Base-by-base conservation (phyloP, 2,888 invertebrate species). In the Tanypteryx hageni region DNA sequence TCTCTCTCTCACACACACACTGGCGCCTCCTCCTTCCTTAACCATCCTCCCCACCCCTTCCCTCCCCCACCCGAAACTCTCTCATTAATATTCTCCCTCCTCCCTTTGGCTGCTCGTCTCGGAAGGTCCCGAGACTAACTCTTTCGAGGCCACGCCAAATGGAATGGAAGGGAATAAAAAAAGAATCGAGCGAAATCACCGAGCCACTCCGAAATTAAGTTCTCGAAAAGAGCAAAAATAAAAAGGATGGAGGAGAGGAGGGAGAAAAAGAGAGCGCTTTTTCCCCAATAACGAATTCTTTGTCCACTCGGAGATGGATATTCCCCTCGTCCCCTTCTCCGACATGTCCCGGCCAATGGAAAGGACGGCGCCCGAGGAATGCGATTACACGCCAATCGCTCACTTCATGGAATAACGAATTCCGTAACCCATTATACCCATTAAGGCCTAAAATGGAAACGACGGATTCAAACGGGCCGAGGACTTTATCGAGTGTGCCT, bases 251-350 rank as follows among this genome's bases (percentile, higher is more conserved):
- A 7, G 82, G 3, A 11, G n/a, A n/a, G n/a, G 5, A 16, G 14
- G 14, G 13, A 18, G 13, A 27, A 14, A 61, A 86, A 89, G 64
- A 31, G 89, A n/a, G 18, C 4, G 18, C 44, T 89, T 68, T 89
- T 89, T 89, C 89, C 44, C 64, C 68, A 89, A 89, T 89, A 89
- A 89, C 89, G 89, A 31, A 68, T 89, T 89, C 89, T 89, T 89
- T 89, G 89, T 89, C 86, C 61, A 44, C 59, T 61, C 59, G 86
- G 31, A 18, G 68, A 68, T 27, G 18, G 14, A n/a, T n/a, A n/a
- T n/a, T n/a, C n/a, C n/a, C n/a, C n/a, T n/a, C n/a, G n/a, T n/a
- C n/a, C n/a, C n/a, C n/a, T n/a, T n/a, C n/a, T n/a, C n/a, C n/a
- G n/a, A 18, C 64, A 3, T 1, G 44, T n/a, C n/a, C 64, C 76